Conservation (phyloP, 2,888 invertebrate genomes). For the Gastracanthus pulcherrimus region DNA sequence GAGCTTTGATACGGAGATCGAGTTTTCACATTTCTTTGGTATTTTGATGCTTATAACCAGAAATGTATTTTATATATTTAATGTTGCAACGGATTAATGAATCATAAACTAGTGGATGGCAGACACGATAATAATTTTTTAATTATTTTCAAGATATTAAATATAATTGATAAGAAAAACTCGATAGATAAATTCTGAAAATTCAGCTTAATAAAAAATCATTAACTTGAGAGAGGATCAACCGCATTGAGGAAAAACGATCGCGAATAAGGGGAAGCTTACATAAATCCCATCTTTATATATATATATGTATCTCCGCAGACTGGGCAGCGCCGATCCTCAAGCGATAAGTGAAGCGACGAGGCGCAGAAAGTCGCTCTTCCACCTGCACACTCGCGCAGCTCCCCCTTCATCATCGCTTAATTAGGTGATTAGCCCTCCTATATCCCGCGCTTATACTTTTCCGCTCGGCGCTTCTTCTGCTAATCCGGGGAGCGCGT, state of each 20-base stretch:
- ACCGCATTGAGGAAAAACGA: slow-evolving; percentile 22
- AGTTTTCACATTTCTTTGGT: neutral
- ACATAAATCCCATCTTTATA: neutral
- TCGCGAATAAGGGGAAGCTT: neutral
- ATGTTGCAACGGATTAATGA: neutral
- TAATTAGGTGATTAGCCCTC: slow-evolving; percentile 16
- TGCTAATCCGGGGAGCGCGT: neutral
- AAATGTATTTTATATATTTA: too few species aligned
- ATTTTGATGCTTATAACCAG: too few species aligned
- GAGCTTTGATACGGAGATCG: too few species aligned
- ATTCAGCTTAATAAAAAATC: neutral
- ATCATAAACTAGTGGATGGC: too few species aligned
- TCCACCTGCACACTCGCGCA: neutral
- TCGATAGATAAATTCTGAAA: neutral
- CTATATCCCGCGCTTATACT: neutral
- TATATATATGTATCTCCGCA: neutral
- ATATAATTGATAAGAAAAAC: too few species aligned
- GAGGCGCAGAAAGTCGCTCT: neutral
- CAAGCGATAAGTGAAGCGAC: too few species aligned
- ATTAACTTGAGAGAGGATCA: neutral
- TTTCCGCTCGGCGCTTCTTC: neutral
- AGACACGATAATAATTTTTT: too few species aligned
- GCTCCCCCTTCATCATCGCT: neutral
- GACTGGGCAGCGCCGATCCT: neutral
- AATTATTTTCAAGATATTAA: too few species aligned